Conservation (phyloP, 1,140 invertebrate genomes). For the Nomia melanderi region DNA sequence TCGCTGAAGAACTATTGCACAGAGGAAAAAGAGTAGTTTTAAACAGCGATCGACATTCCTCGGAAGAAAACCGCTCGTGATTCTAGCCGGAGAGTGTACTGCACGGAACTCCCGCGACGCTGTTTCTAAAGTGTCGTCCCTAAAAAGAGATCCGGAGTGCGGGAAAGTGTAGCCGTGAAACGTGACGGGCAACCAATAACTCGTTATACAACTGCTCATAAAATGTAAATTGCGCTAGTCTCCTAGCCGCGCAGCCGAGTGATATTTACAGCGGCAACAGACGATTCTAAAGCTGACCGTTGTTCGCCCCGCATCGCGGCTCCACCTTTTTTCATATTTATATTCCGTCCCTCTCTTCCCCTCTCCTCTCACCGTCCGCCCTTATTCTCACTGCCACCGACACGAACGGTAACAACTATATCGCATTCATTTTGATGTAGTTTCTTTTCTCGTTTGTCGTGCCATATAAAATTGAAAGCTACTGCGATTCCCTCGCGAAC, state of each 20-base stretch:
- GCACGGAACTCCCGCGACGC: not conserved
- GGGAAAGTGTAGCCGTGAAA: conserved; percentile 20
- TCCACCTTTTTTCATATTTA: not conserved
- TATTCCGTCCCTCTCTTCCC: too few relatives aligned
- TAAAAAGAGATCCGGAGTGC: not conserved
- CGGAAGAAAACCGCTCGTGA: not conserved
- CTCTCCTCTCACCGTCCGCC: too few relatives aligned
- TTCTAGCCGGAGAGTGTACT: not conserved
- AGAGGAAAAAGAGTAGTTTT: too few relatives aligned
- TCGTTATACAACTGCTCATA: conserved; percentile 32
- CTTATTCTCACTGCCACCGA: not conserved
- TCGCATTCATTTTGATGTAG: not conserved
- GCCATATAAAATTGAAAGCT: not conserved
- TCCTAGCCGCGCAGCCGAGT: not conserved
- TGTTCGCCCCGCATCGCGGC: not conserved
- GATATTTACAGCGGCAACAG: conserved; percentile 30
- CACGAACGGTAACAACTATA: not conserved
- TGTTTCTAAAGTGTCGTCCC: not conserved
- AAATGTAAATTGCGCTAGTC: conserved; percentile 39
- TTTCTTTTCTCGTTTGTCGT: not conserved
- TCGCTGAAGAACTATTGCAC: too few relatives aligned
- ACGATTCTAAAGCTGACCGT: conserved; percentile 28
- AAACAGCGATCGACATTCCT: too few relatives aligned
- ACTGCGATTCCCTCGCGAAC: not conserved
- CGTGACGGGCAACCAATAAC: conserved; percentile 37